phyloP scores from a whole-genome alignment of 2,113 vertebrate species.

The Percopsis transmontana region DNA sequence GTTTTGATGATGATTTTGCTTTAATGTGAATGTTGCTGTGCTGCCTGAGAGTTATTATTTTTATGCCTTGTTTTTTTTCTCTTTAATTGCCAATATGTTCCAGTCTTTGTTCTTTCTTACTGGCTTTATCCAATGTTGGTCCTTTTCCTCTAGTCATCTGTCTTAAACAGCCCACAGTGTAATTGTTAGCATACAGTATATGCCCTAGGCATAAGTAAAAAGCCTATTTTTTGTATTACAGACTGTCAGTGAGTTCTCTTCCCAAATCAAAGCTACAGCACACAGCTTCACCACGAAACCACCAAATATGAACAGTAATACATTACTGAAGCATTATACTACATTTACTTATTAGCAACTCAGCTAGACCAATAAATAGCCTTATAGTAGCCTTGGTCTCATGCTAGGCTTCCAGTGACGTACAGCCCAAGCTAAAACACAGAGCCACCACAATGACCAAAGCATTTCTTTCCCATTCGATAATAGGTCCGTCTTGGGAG shows the following conservation, averaged over 20 bases:
- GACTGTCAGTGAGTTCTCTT: constrained; percentile 10
- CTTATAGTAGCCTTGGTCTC: constrained; percentile 27
- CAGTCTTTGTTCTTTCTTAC: constrained; percentile 21
- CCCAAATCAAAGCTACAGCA: constrained; percentile 22
- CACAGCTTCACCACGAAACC: constrained; percentile 20
- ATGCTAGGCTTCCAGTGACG: constrained; percentile 26
- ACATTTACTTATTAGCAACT: background rate
- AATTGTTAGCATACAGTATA: constrained; percentile 32
- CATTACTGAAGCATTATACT: constrained; percentile 19
- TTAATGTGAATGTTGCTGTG: background rate
- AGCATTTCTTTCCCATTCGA: constrained; percentile 31
- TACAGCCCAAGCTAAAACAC: constrained; percentile 32
- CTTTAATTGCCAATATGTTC: constrained; percentile 17
- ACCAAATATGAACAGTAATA: constrained; percentile 46
- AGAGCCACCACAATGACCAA: constrained; percentile 31
- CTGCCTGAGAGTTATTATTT: constrained; percentile 15
- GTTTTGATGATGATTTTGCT: too few relatives aligned
- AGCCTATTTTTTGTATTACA: background rate
- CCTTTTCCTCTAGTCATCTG: background rate
- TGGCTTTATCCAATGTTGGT: constrained; percentile 9
- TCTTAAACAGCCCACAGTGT: constrained; percentile 4
- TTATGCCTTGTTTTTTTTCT: constrained; percentile 18
- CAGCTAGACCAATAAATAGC: constrained; percentile 34
- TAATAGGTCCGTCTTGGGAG: constrained; percentile 10
- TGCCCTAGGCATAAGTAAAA: constrained; percentile 29